A percentile compares a stretch with the other conserved stretches of the same genome.
These are phyloP conservation scores for Orchesella cincta DNA, from an alignment of 1,140 invertebrate species.

Conservation along the genomic window DNA sequence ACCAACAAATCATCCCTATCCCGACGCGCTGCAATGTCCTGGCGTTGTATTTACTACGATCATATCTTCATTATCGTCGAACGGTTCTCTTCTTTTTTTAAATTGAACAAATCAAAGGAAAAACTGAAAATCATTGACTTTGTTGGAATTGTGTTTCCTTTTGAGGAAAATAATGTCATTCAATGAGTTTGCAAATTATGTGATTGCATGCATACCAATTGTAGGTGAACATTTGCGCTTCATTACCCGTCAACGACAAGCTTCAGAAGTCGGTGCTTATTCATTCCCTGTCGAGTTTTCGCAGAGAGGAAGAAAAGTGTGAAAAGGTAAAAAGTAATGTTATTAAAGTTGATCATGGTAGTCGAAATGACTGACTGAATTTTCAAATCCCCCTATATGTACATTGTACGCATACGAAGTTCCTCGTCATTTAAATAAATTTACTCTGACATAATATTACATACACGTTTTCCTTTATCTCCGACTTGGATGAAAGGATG, in stretches of 20 bases:
- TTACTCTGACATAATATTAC: no score
- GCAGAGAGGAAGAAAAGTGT: neutral
- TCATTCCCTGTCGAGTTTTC: no score
- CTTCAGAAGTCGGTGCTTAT: neutral
- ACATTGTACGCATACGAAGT: neutral
- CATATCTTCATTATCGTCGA: slow-evolving; percentile 14
- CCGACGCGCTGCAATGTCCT: neutral
- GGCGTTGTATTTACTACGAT: neutral
- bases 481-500: no score
- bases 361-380: no score
- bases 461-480: no score
- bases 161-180: slow-evolving; percentile 12
- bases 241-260: neutral
- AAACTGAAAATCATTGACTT: slow-evolving; percentile 14
- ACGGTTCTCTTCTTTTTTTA: neutral
- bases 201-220: neutral
- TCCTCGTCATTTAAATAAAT: neutral
- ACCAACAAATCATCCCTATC: neutral
- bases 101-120: slow-evolving; percentile 1
- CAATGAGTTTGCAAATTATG: slow-evolving; percentile 8
- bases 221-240: neutral
- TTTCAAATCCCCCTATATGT: no score
- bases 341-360: neutral
- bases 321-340: neutral
- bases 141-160: neutral